A percentile compares a stretch with the other conserved stretches of the same genome.
Evolutionary conservation across 2,888 invertebrate genomes (phyloP).

Genomic region (Metacarcinus magister): DNA sequence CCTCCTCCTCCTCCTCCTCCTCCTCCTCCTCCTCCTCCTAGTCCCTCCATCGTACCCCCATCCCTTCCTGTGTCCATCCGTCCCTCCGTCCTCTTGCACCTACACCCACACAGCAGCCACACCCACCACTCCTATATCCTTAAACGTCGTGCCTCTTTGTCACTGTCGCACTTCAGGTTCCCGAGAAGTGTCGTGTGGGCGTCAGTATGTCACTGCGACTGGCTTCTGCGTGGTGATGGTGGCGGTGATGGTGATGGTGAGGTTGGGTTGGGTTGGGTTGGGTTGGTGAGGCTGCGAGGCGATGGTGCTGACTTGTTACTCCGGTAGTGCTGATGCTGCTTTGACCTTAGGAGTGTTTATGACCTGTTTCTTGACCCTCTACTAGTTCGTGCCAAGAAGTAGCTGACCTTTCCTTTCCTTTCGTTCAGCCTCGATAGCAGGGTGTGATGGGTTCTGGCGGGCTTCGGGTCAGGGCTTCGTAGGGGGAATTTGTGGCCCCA

Average conservation of each 20-base stretch:
- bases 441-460: background rate
- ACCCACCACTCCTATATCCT: background rate
- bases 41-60: background rate
- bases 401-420: background rate
- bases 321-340: background rate
- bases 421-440: background rate
- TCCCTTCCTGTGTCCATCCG: background rate
- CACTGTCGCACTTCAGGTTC: background rate
- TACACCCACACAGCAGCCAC: background rate
- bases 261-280: background rate
- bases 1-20: background rate
- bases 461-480: background rate
- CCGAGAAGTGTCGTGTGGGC: background rate
- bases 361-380: conserved; percentile 4
- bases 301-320: conserved; percentile 12
- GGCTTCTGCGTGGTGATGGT: background rate
- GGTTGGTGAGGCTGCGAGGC: background rate
- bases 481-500: background rate
- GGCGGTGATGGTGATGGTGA: background rate
- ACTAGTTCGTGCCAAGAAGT: background rate
- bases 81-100: background rate
- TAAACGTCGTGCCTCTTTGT: background rate
- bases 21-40: background rate
- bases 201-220: background rate
- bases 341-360: background rate